Evolutionary conservation across 2,797 vertebrate species (phyloP).

Genomic region (Sorex maritimensis): DNA sequence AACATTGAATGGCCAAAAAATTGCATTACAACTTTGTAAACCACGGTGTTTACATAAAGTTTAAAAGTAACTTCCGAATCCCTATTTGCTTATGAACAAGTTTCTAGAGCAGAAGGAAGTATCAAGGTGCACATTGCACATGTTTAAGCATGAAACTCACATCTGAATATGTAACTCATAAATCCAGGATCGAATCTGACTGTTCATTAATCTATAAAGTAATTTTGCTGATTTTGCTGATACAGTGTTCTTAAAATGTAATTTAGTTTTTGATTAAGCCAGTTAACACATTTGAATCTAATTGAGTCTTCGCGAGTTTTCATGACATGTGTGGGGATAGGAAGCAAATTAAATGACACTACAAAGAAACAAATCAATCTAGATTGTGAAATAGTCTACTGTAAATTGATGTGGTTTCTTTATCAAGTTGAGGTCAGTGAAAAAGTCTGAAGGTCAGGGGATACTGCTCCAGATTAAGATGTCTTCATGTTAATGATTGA

Average conservation of each 20-base stretch:
- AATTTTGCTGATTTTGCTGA: neutral
- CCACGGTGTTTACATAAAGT: no score
- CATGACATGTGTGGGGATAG: neutral
- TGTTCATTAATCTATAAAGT: neutral
- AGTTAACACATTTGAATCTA: neutral
- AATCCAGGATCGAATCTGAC: neutral
- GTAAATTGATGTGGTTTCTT: neutral
- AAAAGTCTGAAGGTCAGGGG: no score
- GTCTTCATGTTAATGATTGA: no score
- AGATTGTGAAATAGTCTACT: neutral
- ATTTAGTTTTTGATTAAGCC: neutral
- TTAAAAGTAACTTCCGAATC: no score
- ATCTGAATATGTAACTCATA: neutral
- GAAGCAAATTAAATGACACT: conserved; percentile 13
- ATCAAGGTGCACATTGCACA: neutral
- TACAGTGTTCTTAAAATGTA: neutral
- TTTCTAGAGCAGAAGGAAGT: neutral
- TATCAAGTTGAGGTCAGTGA: neutral
- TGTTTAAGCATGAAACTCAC: neutral
- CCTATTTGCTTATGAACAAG: neutral
- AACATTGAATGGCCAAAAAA: no score
- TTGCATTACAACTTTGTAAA: no score
- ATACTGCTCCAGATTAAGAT: no score
- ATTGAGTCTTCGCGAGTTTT: neutral
- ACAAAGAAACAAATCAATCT: neutral